A percentile compares a stretch with the other conserved stretches of the same genome.
phyloP scores from a whole-genome alignment of 2,797 vertebrate genomes.

The Octomys mimax region DNA sequence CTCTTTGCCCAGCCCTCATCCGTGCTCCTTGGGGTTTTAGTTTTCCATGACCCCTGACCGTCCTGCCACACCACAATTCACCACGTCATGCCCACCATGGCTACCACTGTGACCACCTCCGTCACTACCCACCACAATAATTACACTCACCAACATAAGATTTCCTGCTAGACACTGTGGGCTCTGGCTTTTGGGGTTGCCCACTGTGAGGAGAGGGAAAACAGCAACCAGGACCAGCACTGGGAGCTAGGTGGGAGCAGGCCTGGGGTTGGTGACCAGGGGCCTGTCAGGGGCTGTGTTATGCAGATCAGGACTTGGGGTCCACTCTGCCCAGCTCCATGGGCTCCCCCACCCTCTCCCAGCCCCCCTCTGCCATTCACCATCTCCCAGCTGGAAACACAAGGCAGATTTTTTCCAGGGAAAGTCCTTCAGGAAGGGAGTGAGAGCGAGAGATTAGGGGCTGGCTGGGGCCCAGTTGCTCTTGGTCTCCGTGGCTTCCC shows the following conservation, averaged over 20 bases:
- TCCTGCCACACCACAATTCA: neutral
- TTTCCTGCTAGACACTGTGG: constrained; percentile 45
- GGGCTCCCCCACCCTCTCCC: neutral
- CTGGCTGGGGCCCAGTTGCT: neutral
- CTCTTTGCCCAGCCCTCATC: neutral
- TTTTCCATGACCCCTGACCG: neutral
- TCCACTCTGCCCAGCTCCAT: neutral
- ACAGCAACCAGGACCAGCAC: neutral
- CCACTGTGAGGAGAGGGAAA: constrained; percentile 59
- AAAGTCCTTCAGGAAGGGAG: constrained; percentile 71
- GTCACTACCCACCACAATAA: constrained; percentile 60
- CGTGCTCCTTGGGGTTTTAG: neutral
- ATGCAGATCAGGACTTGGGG: neutral
- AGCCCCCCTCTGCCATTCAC: constrained; percentile 35
- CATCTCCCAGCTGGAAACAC: constrained; percentile 69
- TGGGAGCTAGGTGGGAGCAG: neutral
- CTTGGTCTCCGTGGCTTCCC: constrained; percentile 15
- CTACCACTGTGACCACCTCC: constrained; percentile 62
- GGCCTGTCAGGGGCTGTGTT: neutral
- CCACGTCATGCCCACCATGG: constrained; percentile 67
- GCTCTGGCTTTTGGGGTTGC: constrained; percentile 54
- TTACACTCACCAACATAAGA: constrained; percentile 48
- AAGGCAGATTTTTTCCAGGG: constrained; percentile 56
- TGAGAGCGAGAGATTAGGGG: constrained; percentile 62
- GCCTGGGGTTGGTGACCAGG: neutral